These are phyloP conservation scores for Cinclus cinclus DNA, from an alignment of 2,113 vertebrate genomes.

Conservation along the genomic window DNA sequence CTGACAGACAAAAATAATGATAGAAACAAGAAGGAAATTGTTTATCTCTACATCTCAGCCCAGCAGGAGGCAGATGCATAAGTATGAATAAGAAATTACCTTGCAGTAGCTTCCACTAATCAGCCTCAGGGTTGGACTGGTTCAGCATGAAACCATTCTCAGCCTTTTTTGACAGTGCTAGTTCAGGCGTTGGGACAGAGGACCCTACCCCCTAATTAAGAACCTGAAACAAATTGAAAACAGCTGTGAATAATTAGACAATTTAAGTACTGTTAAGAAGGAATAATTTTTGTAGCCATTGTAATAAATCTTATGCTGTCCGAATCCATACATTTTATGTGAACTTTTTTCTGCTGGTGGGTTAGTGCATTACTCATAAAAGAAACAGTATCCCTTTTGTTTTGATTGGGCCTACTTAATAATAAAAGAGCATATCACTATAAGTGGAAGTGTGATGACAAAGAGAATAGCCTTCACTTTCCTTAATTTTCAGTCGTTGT, in stretches of 20 bases:
- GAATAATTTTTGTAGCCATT: slow-evolving; percentile 94
- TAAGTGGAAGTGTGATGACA: slow-evolving; percentile 68
- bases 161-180: slow-evolving; percentile 72
- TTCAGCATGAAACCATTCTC: slow-evolving; percentile 67
- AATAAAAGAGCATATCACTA: slow-evolving; percentile 80
- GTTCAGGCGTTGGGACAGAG: slow-evolving; percentile 77
- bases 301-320: slow-evolving; percentile 99
- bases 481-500: slow-evolving; percentile 12
- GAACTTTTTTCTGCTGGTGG: slow-evolving; percentile 80
- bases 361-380: slow-evolving; percentile 93
- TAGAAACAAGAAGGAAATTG: slow-evolving; percentile 61
- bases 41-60: slow-evolving; percentile 50
- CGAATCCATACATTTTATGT: slow-evolving; percentile 79
- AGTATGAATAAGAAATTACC: slow-evolving; percentile 77
- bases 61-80: slow-evolving; percentile 66
- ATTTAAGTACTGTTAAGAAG: slow-evolving; percentile 93
- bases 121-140: slow-evolving; percentile 49
- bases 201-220: slow-evolving; percentile 88
- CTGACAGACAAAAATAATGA: slow-evolving; percentile 72
- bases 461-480: slow-evolving; percentile 57
- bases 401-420: slow-evolving; percentile 89
- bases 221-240: slow-evolving; percentile 85
- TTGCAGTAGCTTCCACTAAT: slow-evolving; percentile 75
- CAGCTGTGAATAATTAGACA: slow-evolving; percentile 99
- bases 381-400: slow-evolving; percentile 95